Base-by-base conservation (phyloP, 2,113 vertebrate species). In the Anolis carolinensis region DNA sequence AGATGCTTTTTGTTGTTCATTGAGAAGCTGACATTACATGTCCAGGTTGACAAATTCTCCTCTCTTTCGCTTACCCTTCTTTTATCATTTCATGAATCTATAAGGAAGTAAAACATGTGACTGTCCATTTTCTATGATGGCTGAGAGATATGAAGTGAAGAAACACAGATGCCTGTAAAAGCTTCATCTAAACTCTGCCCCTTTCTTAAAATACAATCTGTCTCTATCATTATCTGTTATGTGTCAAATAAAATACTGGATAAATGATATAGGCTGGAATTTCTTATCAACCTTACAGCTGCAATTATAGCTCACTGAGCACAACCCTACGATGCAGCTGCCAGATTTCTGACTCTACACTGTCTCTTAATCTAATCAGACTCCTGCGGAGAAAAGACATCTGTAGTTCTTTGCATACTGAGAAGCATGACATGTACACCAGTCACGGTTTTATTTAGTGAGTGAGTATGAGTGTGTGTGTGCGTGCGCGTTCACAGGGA, bases 181-280 rank as follows among this genome's bases (percentile, higher is more conserved):
- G 50, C 82, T 93, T 82, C 89, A 71, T 76, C 79, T 92, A 90
- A 92, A 77, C 25, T 88, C 89, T 89, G 30, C 70, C 70, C 86
- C 91, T 86, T 70, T 79, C 75, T 91, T 89, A 91, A 93, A 94
- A 93, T 82, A 88, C 77, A 79, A 62, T 9, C 59, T 34, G 84
- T 83, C 32, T 68, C 88, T 32, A 72, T 63, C 2, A 23, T 85
- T 73, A 36, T 77, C 88, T 89, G 70, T 78, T 74, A 25, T 52
- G 78, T 86, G 39, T 72, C 50, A 73, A 79, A 63, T 72, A 88
- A 81, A 32, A 85, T 21, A 81, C 36, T 14, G 68, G 85, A 87
- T 0, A 0, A 65, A 27, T 44, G 32, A 1, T 4, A 32, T 75
- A 36, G 2, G 68, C 55, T 65, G 27, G 39, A 75, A 81, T 71